These are phyloP conservation scores for Synergus umbraculus DNA, from an alignment of 2,888 invertebrate genomes.

Conservation along the genomic window DNA sequence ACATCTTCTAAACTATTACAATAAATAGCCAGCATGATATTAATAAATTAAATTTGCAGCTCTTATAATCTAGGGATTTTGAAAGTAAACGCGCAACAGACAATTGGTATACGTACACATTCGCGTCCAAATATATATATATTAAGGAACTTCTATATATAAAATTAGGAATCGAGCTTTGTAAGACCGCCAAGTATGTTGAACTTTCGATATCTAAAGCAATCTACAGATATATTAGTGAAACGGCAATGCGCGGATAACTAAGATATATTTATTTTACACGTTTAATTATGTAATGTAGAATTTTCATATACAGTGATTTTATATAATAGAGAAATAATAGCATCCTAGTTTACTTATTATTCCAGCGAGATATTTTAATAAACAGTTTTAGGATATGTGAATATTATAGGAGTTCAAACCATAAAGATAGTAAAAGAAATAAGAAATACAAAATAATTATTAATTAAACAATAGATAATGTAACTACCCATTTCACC, in stretches of 20 bases:
- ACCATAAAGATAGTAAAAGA: not conserved
- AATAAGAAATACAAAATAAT: not conserved
- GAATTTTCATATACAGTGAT: not conserved
- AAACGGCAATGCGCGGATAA: not conserved
- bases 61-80: not conserved
- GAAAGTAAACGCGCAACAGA: not conserved
- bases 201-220: not conserved
- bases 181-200: conserved; percentile 13
- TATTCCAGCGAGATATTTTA: conserved; percentile 1
- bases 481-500: not conserved
- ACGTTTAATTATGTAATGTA: not conserved
- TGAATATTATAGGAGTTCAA: not conserved
- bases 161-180: conserved; percentile 26
- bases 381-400: not conserved
- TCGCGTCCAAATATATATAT: not conserved
- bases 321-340: not conserved
- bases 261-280: not conserved
- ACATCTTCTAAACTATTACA: too few species aligned
- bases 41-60: not conserved
- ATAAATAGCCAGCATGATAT: too few species aligned
- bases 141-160: conserved; percentile 15
- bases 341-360: not conserved
- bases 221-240: not conserved
- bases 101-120: not conserved
- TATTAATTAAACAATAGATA: not conserved